Evolutionary conservation across 2,113 vertebrate species (phyloP).

Genomic region (Lethenteron camtschaticum): DNA sequence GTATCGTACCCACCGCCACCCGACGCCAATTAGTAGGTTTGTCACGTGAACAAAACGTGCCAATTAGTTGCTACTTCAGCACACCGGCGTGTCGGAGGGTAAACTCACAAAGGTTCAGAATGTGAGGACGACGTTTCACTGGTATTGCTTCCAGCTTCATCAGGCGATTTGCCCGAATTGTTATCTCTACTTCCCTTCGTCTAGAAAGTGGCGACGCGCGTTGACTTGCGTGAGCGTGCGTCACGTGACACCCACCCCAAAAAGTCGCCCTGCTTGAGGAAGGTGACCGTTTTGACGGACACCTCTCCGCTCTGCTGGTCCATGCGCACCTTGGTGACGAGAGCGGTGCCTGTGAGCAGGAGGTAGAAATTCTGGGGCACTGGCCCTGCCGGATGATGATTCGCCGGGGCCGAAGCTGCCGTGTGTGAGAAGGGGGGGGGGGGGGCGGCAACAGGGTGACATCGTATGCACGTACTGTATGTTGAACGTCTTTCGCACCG

Average conservation of each 20-base stretch:
- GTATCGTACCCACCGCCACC: too few species aligned
- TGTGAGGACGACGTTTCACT: too few species aligned
- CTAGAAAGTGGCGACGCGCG: too few species aligned
- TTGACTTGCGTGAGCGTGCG: too few species aligned
- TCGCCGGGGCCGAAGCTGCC: slow-evolving; percentile 10
- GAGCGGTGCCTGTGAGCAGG: slow-evolving; percentile 6
- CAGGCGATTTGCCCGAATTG: too few species aligned
- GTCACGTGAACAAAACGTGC: too few species aligned
- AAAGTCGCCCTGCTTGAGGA: slow-evolving; percentile 13
- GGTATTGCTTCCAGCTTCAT: too few species aligned
- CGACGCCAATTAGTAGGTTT: too few species aligned
- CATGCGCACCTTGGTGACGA: slow-evolving; percentile 7
- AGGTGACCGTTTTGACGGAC: slow-evolving; percentile 8
- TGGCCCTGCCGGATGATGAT: slow-evolving; percentile 8
- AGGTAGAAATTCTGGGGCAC: slow-evolving; percentile 11
- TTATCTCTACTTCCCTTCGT: too few species aligned
- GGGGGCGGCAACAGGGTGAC: background rate
- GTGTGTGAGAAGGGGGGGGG: background rate
- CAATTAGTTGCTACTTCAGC: too few species aligned
- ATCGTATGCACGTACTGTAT: background rate
- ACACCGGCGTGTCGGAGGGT: too few species aligned
- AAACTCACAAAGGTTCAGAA: too few species aligned
- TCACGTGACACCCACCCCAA: background rate
- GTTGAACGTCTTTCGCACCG: slow-evolving; percentile 5
- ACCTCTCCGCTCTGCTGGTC: slow-evolving; percentile 10